Evolutionary conservation across 2,797 vertebrate species (phyloP), one percentile per base, ranked within the genome.

Genomic region (Columba guinea): DNA sequence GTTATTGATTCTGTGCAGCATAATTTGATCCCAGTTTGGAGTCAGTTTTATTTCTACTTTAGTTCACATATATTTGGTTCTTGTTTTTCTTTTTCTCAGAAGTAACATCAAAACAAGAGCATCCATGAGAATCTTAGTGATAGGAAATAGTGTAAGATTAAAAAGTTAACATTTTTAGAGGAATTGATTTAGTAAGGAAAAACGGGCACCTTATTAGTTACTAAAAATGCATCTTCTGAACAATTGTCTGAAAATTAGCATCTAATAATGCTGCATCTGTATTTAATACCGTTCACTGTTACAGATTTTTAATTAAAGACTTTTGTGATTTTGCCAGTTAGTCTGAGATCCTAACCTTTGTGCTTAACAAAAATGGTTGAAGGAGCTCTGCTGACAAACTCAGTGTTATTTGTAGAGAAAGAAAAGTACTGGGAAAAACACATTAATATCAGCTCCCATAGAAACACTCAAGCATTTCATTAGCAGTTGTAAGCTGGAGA

Each of bases 401-500:
- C n/a, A 11, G 48, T 5, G 0, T 79, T 88, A 5, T 75, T 81
- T 83, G 79, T 69, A 76, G 78, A 56, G 92, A 78, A 62, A 55
- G 58, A 55, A 87, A 75, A 86, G 64, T 87, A n/a, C 70, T n/a
- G 34, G 69, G 60, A 90, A 80, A 93, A 88, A 9, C 70, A 74
- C 68, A 51, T 82, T 93, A 73, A 44, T 80, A 89, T 56, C 78
- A 87, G 75, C 84, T 94, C 83, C 90, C 84, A 71, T 71, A 91
- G 93, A 96, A 94, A 90, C 86, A 71, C 30, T 67, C 4, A 2
- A 48, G 74, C 73, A 71, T 96, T 93, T 96, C 73, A 59, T 95
- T 89, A 92, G 56, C 4, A 1, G 48, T 28, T 82, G 79, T 71
- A 62, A 92, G 13, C 74, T 74, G 53, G 44, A 86, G 77, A 9